phyloP scores from a whole-genome alignment of 2,888 invertebrate genomes.

The Polymixis lichenea region DNA sequence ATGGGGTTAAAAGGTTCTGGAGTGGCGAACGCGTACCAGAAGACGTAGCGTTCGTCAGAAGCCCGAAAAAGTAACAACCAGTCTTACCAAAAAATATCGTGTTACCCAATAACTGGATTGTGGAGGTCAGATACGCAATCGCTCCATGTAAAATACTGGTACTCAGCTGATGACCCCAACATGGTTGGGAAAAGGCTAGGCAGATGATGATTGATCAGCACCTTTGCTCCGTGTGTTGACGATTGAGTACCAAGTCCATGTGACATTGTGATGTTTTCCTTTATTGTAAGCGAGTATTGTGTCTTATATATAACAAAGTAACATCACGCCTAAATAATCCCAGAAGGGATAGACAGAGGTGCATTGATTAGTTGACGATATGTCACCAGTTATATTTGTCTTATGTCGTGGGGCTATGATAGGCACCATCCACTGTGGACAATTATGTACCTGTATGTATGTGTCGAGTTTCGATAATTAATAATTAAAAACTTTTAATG shows the following conservation, averaged over 20 bases:
- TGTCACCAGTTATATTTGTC: background rate
- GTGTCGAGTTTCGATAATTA: too few relatives aligned
- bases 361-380: background rate
- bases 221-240: background rate
- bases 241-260: background rate
- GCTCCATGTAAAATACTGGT: too few relatives aligned
- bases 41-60: too few relatives aligned
- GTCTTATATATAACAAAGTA: background rate
- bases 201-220: background rate
- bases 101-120: too few relatives aligned
- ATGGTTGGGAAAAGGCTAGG: too few relatives aligned
- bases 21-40: too few relatives aligned
- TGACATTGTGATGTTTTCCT: background rate
- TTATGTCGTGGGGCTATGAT: background rate
- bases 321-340: background rate
- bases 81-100: too few relatives aligned
- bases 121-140: too few relatives aligned
- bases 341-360: background rate
- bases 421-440: background rate
- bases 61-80: too few relatives aligned
- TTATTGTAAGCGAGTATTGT: background rate
- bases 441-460: background rate
- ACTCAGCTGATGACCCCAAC: too few relatives aligned
- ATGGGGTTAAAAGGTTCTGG: too few relatives aligned
- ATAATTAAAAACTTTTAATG: too few relatives aligned